Percentiles rank a stretch among this genome's conserved stretches.
phyloP scores from a whole-genome alignment of 1,140 invertebrate species.

The Drosophila ercepeae region DNA sequence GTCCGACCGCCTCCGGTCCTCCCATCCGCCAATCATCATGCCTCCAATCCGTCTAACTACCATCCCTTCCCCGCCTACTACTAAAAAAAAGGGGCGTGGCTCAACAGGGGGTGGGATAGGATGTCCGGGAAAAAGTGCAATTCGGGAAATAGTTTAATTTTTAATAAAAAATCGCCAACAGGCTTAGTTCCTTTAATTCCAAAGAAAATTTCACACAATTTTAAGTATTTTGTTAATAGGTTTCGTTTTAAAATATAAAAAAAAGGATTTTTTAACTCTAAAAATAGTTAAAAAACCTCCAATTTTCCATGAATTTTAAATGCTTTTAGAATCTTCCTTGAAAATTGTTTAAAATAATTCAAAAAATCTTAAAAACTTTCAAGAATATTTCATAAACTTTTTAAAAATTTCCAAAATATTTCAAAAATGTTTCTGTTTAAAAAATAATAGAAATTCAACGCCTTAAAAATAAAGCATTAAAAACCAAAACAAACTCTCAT shows the following conservation, averaged over 20 bases:
- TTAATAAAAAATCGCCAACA: neutral
- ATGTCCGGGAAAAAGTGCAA: constrained; percentile 54
- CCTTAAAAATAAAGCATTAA: neutral
- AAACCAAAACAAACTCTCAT: neutral
- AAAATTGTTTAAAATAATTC: too few relatives aligned
- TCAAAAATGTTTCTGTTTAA: neutral
- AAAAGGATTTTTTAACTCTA: neutral
- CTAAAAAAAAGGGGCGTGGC: constrained; percentile 28
- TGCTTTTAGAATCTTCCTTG: too few relatives aligned
- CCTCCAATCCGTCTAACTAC: constrained; percentile 83
- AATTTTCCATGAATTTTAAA: too few relatives aligned
- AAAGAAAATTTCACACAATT: neutral
- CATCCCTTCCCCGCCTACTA: constrained; percentile 83
- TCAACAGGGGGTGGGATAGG: too few relatives aligned
- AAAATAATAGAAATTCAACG: neutral
- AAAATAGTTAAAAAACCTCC: too few relatives aligned
- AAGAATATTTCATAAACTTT: too few relatives aligned
- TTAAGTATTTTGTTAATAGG: neutral
- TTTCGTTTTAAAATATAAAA: neutral
- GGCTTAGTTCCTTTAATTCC: neutral
- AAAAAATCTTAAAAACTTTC: too few relatives aligned
- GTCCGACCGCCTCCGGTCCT: constrained; percentile 79
- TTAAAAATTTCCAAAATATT: neutral
- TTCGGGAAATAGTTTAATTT: constrained; percentile 6
- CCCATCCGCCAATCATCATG: constrained; percentile 80